phyloP scores from a whole-genome alignment of 2,888 invertebrate genomes.

The Chrysolina oricalcia region DNA sequence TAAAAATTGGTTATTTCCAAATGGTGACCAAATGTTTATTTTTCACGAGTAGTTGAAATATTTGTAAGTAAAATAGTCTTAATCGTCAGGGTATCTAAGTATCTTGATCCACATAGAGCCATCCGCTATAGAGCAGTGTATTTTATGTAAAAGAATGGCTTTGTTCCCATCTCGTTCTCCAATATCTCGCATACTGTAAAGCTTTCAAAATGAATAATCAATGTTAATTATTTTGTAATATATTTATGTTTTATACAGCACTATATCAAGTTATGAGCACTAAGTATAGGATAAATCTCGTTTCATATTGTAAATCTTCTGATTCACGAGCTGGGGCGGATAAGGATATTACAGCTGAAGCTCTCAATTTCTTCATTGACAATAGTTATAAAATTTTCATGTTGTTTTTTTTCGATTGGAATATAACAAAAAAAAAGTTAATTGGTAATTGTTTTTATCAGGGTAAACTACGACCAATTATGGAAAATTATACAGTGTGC shows the following conservation, averaged over 20 bases:
- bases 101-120: neutral
- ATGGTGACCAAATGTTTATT: neutral
- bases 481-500: no score
- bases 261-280: neutral
- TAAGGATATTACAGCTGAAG: no score
- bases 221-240: constrained; percentile 12
- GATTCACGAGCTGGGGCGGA: neutral
- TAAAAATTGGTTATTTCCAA: neutral
- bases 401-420: no score
- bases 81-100: neutral
- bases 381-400: no score
- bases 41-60: neutral
- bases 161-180: neutral
- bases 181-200: neutral
- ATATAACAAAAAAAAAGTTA: no score
- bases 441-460: no score
- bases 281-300: neutral
- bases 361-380: no score
- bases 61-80: neutral
- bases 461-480: no score
- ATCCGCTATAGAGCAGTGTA: neutral
- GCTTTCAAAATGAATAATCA: neutral
- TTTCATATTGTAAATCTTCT: neutral
- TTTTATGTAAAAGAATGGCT: neutral
- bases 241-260: neutral